Evolutionary conservation across 2,113 vertebrate species (phyloP).

Genomic region (Phalacrocorax pelagicus): DNA sequence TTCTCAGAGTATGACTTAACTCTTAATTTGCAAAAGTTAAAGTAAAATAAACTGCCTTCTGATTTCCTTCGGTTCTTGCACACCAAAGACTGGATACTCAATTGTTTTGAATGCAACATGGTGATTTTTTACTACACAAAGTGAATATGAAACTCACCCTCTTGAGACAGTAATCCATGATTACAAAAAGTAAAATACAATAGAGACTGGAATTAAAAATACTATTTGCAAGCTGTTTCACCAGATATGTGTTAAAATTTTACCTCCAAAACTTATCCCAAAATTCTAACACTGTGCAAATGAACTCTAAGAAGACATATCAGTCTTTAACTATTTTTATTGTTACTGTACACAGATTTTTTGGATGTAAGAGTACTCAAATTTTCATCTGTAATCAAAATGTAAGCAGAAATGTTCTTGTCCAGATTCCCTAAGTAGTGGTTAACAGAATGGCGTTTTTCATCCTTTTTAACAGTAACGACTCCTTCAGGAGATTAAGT

Average conservation of each 20-base stretch:
- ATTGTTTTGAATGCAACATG: neutral
- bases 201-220: neutral
- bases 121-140: neutral
- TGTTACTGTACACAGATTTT: neutral
- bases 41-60: neutral
- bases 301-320: neutral
- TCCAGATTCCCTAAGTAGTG: neutral
- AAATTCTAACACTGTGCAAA: neutral
- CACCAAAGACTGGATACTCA: neutral
- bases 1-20: neutral
- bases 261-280: neutral
- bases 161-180: neutral
- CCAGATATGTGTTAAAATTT: neutral
- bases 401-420: neutral
- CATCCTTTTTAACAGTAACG: neutral
- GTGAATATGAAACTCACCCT: neutral
- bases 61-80: neutral
- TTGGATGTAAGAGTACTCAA: neutral
- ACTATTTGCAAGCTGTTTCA: neutral
- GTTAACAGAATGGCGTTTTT: neutral
- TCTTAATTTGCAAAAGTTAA: neutral
- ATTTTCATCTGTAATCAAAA: neutral
- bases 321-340: rapidly evolving
- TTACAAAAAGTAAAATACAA: neutral
- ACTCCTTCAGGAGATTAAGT: neutral